A percentile compares a stretch with the other conserved stretches of the same genome.
phyloP scores from a whole-genome alignment of 2,797 vertebrate genomes.

The Danio albolineatus region DNA sequence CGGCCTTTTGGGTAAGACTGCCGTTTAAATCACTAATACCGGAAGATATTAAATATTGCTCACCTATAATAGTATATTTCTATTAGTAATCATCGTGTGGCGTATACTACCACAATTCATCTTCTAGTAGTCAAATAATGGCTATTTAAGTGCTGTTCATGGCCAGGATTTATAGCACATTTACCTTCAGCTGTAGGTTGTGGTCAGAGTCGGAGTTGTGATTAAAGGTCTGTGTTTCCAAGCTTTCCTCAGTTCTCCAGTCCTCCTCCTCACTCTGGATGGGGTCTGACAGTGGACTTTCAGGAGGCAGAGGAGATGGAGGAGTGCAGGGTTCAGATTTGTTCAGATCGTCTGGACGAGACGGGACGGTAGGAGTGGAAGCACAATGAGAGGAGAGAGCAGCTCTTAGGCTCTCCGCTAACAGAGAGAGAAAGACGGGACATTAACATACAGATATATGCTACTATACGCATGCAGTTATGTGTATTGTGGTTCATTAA shows the following conservation, averaged over 20 bases:
- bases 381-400: constrained; percentile 73
- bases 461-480: background rate
- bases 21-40: constrained; percentile 25
- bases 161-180: background rate
- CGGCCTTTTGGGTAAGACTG: background rate
- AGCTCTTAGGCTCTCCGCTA: constrained; percentile 86
- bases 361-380: constrained; percentile 39
- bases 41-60: background rate
- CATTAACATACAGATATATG: constrained; percentile 1
- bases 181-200: constrained; percentile 71
- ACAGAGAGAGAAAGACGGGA: constrained; percentile 22
- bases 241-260: constrained; percentile 50
- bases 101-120: constrained; percentile 1
- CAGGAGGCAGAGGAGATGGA: constrained; percentile 6
- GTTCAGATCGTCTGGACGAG: constrained; percentile 43
- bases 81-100: constrained; percentile 1
- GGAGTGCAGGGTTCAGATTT: constrained; percentile 30
- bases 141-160: background rate
- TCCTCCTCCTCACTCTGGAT: constrained; percentile 38
- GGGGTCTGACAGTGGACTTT: constrained; percentile 64
- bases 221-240: constrained; percentile 49
- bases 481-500: constrained; percentile 1
- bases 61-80: background rate
- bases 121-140: background rate
- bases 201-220: constrained; percentile 47